A percentile compares a stretch with the other conserved stretches of the same genome.
Conservation (phyloP, 2,888 invertebrate genomes). For the Limnephilus lunatus region DNA sequence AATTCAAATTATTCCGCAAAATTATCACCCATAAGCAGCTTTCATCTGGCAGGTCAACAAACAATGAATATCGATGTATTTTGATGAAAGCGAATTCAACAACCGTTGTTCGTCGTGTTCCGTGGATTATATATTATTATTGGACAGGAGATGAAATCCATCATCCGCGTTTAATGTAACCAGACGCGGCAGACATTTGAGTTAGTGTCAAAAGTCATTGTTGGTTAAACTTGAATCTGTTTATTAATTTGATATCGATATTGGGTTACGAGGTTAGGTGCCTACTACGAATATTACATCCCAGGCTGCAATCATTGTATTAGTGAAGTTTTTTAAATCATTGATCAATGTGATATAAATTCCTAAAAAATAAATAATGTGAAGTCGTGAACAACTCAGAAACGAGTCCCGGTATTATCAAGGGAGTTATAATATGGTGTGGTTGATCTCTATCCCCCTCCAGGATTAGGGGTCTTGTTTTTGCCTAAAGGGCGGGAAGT, state of each 20-base stretch:
- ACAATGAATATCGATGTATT: not conserved
- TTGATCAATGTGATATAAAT: not conserved
- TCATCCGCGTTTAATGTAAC: not conserved
- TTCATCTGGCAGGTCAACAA: not conserved
- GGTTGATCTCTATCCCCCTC: no score
- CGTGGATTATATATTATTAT: not conserved
- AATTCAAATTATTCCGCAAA: not conserved
- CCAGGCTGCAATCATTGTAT: not conserved
- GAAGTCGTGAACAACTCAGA: no score
- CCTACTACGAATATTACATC: not conserved
- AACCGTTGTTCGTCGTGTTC: not conserved
- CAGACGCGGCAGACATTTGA: not conserved
- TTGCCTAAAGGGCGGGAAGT: no score
- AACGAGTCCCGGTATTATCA: no score
- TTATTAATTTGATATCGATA: not conserved
- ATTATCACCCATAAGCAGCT: not conserved
- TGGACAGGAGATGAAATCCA: not conserved
- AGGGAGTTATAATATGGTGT: no score
- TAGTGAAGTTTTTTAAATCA: not conserved
- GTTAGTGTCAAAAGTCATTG: not conserved
- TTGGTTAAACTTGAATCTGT: not conserved
- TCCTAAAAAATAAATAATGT: not conserved
- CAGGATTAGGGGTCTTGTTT: no score
- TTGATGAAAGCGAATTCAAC: not conserved
- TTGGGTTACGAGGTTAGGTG: not conserved